Evolutionary conservation across 2,888 invertebrate genomes (phyloP).

Genomic region (Imbricaverruca yamaguchii): DNA sequence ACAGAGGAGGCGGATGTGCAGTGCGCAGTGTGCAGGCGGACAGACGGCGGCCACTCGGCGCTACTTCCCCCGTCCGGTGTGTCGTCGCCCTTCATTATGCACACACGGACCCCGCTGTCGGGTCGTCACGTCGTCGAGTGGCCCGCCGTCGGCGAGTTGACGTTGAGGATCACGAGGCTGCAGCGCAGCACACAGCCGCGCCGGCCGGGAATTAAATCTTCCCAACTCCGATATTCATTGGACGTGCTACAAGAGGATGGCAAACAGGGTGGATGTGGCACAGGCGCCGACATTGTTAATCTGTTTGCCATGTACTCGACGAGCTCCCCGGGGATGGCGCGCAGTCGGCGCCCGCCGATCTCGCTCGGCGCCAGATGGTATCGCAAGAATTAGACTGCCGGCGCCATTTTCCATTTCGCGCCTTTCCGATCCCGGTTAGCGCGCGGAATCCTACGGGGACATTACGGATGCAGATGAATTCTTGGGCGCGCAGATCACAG

Average conservation of each 20-base stretch:
- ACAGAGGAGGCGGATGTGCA: too few relatives aligned
- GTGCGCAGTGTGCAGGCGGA: too few relatives aligned
- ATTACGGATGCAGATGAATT: slow-evolving; percentile 20
- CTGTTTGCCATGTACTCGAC: slow-evolving; percentile 20
- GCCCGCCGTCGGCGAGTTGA: not conserved
- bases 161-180: not conserved
- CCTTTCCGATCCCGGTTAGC: slow-evolving; percentile 6
- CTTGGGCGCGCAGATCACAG: slow-evolving; percentile 17
- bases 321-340: not conserved
- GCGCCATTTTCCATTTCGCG: slow-evolving; percentile 21
- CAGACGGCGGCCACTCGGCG: too few relatives aligned
- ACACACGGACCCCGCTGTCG: not conserved
- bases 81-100: too few relatives aligned
- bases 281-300: slow-evolving; percentile 19
- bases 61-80: too few relatives aligned
- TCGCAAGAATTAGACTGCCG: not conserved
- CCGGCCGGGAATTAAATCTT: not conserved
- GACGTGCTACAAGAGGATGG: slow-evolving; percentile 10
- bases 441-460: not conserved
- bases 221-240: slow-evolving; percentile 15
- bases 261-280: not conserved
- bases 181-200: not conserved
- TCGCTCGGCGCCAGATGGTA: slow-evolving; percentile 6
- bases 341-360: not conserved
- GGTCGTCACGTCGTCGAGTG: not conserved